phyloP scores from a whole-genome alignment of 2,888 invertebrate species.

The Lithodes maja region DNA sequence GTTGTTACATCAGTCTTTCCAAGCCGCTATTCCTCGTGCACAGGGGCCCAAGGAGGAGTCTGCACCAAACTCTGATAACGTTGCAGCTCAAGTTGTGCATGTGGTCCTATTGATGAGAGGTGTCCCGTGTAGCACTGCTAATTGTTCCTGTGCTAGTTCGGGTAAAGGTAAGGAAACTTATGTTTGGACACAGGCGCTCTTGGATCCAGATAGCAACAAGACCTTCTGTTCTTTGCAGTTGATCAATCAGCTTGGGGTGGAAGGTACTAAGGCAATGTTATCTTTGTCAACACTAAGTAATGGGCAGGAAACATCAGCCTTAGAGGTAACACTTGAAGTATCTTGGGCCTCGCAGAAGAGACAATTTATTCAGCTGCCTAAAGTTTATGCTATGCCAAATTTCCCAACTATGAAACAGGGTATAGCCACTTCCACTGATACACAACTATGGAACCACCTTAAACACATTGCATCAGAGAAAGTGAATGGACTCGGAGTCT shows the following conservation, averaged over 20 bases:
- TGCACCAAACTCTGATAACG: not conserved
- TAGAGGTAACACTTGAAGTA: not conserved
- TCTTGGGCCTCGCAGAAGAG: not conserved
- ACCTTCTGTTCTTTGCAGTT: not conserved
- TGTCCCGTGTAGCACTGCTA: not conserved
- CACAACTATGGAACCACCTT: not conserved
- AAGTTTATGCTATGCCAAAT: not conserved
- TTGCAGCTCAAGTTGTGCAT: not conserved
- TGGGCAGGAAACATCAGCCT: not conserved
- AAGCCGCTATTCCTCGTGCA: not conserved
- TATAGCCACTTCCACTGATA: not conserved
- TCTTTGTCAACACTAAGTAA: not conserved
- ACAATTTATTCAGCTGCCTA: not conserved
- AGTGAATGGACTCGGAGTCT: not conserved
- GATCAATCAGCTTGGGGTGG: not conserved
- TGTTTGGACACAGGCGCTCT: not conserved
- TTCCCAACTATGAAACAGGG: not conserved
- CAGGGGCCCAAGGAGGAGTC: not conserved
- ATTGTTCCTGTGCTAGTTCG: not conserved
- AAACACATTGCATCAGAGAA: not conserved
- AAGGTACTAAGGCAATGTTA: not conserved
- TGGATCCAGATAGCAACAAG: not conserved
- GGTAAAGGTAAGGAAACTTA: not conserved
- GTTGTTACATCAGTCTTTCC: not conserved
- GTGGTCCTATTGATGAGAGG: not conserved